These are phyloP conservation scores for Myotis pilosus DNA, from an alignment of 2,797 vertebrate genomes.

Conservation along the genomic window DNA sequence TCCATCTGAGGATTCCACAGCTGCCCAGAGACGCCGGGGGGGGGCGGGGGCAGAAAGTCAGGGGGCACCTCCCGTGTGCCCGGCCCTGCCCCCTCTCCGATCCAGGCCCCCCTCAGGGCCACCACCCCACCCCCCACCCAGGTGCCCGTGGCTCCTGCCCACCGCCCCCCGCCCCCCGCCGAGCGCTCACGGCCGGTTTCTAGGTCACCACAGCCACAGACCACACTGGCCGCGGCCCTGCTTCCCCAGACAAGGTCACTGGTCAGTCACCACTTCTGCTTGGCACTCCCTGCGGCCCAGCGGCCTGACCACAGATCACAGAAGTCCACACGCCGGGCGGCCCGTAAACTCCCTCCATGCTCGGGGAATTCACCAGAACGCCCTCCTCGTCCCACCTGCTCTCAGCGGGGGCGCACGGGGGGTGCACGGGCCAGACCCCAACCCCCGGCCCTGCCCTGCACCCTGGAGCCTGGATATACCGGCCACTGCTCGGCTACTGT, in stretches of 20 bases:
- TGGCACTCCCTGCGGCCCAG: conserved; percentile 77
- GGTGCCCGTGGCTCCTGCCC: fast-evolving
- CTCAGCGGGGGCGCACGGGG: fast-evolving
- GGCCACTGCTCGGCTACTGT: fast-evolving
- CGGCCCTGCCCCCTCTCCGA: fast-evolving
- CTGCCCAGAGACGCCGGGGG: neutral
- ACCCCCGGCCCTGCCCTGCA: fast-evolving
- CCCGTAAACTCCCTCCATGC: neutral
- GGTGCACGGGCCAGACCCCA: neutral
- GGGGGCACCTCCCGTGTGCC: fast-evolving
- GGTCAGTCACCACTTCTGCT: conserved; percentile 80
- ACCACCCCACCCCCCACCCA: fast-evolving
- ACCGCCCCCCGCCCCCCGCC: neutral
- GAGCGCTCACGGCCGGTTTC: neutral
- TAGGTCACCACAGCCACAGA: conserved; percentile 59
- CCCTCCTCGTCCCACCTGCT: neutral
- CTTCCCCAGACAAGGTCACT: conserved; percentile 50
- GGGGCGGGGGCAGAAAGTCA: neutral
- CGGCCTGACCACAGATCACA: conserved; percentile 62
- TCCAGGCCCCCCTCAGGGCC: neutral
- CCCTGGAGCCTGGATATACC: fast-evolving
- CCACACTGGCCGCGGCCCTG: neutral
- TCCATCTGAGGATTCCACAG: fast-evolving
- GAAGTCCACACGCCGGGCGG: neutral
- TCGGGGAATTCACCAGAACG: neutral